Conservation (phyloP, 2,888 invertebrate species). For the Physocephala rufipes region DNA sequence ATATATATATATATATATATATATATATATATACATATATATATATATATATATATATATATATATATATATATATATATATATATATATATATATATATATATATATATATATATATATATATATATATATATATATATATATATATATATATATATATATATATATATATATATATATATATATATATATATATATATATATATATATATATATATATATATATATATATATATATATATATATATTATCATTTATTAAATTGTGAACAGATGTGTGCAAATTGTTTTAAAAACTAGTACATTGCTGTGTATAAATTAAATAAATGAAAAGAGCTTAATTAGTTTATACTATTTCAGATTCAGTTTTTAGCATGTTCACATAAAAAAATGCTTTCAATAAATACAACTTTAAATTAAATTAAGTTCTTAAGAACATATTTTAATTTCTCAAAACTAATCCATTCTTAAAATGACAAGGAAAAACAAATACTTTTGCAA, state of each 20-base stretch:
- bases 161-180: not conserved
- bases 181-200: constrained; percentile 3
- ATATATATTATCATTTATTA: constrained; percentile 2
- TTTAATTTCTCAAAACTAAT: too few species aligned
- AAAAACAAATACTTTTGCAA: too few species aligned
- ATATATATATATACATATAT: constrained; percentile 6
- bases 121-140: constrained; percentile 2
- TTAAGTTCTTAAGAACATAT: too few species aligned
- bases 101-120: constrained; percentile 5
- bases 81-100: constrained; percentile 2
- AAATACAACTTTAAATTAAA: too few species aligned
- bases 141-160: constrained; percentile 2
- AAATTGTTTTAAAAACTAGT: constrained; percentile 22
- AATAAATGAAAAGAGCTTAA: not conserved
- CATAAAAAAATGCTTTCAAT: not conserved
- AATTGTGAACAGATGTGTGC: too few species aligned
- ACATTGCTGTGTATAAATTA: constrained; percentile 14
- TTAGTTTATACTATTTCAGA: constrained; percentile 10
- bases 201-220: not conserved
- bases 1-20: constrained; percentile 1
- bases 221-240: not conserved
- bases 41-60: constrained; percentile 1
- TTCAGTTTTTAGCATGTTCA: not conserved
- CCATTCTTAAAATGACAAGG: too few species aligned
- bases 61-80: not conserved